A percentile compares a stretch with the other conserved stretches of the same genome.
Evolutionary conservation across 2,797 vertebrate genomes (phyloP).

Genomic region (Periophthalmus magnuspinnatus): DNA sequence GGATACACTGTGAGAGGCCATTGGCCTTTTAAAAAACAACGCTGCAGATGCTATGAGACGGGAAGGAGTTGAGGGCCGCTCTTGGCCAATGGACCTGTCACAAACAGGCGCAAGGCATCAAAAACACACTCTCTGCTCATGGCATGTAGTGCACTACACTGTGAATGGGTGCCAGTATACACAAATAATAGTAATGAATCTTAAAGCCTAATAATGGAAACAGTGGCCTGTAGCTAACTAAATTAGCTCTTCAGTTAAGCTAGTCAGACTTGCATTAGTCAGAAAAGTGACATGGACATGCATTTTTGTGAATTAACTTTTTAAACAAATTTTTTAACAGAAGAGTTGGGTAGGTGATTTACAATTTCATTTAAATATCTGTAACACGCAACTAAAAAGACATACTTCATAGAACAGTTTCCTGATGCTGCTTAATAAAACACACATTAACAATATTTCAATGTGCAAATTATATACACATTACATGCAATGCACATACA

Average conservation of each 20-base stretch:
- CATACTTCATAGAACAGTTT: conserved; percentile 1
- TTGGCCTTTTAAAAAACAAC: conserved; percentile 74
- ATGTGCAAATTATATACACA: conserved; percentile 22
- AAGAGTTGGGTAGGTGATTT: not conserved
- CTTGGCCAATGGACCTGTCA: conserved; percentile 71
- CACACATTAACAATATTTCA: conserved; percentile 55
- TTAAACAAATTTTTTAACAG: too few species aligned
- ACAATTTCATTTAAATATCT: conserved; percentile 7
- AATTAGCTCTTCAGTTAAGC: conserved; percentile 64
- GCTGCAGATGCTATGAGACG: conserved; percentile 67
- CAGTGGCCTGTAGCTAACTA: conserved; percentile 66
- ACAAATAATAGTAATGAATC: conserved; percentile 52
- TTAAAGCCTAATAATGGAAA: conserved; percentile 67
- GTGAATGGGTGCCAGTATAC: conserved; percentile 54
- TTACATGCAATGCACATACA: not conserved
- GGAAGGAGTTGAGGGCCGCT: conserved; percentile 57
- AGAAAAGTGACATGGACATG: too few species aligned
- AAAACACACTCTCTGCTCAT: conserved; percentile 63
- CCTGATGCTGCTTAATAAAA: conserved; percentile 45
- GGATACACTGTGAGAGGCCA: conserved; percentile 55
- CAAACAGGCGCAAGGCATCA: conserved; percentile 70
- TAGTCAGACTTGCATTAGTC: conserved; percentile 54
- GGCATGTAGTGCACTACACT: conserved; percentile 53
- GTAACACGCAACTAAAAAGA: too few species aligned
- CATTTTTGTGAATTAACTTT: too few species aligned